Evolutionary conservation across 2,888 invertebrate genomes (phyloP), one percentile per base, ranked within the genome.

Genomic region (Patella pellucida): DNA sequence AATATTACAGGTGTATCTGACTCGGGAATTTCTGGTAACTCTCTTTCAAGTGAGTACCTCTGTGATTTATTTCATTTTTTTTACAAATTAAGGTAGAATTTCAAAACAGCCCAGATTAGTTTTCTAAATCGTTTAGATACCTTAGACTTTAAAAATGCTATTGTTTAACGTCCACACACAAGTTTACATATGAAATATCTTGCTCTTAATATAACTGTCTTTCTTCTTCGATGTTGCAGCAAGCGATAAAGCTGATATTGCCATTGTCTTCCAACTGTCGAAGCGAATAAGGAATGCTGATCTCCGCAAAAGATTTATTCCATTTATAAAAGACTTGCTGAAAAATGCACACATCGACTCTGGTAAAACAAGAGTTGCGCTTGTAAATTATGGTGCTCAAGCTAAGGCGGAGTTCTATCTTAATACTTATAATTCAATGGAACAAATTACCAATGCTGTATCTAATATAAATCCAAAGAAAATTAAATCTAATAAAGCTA

Each of bases 341-440:
- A 67, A 76, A 23, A 71, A 77, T 41, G 70, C 82, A 41, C 81
- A 83, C 52, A 77, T 85, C 51, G 80, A 83, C 41, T 78, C 82
- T 16, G 84, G 84, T 9, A 78, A 81, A 9, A 81, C 84, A 1
- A 75, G 87, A 75, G 85, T 82, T 80, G 86, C 87, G n/a, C 52
- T 90, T 5, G 86, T 90, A 7, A 85, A 88, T 75, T 89, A 89
- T 72, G 89, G 88, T n/a, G 80, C 85, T 19, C 85, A 88, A 19
- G 87, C 79, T 1, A 80, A 80, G 15, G 77, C 83, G 23, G 41
- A 78, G 12, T 84, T 85, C 71, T 76, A 81, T 71, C 82, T 86
- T 19, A 79, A 82, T 41, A 77, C 75, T 19, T 74, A 77, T 69
- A 79, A 70, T 15, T 81, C 76, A 19, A 78, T 82, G 69, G 75